These are phyloP conservation scores for Tholera decimalis DNA, from an alignment of 2,888 invertebrate genomes.

Conservation along the genomic window DNA sequence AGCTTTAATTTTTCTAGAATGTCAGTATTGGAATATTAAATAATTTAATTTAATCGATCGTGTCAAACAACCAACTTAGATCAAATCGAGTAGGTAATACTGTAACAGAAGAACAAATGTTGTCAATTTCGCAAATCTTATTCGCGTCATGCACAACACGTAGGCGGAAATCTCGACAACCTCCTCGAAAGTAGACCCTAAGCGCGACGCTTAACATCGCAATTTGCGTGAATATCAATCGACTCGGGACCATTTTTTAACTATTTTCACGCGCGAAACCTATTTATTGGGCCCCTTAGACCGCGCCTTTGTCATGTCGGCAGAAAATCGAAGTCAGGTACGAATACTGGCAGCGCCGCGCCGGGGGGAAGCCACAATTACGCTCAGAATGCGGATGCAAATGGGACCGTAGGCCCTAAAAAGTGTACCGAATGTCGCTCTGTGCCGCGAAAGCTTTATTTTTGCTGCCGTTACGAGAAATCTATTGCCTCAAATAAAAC, in stretches of 20 bases:
- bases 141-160: slow-evolving; percentile 72
- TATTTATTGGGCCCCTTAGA: slow-evolving; percentile 89
- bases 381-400: slow-evolving; percentile 88
- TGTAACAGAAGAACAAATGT: slow-evolving; percentile 70
- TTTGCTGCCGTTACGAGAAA: slow-evolving; percentile 87
- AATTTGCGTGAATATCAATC: slow-evolving; percentile 73
- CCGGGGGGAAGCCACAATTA: slow-evolving; percentile 87
- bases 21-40: neutral
- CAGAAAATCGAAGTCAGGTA: slow-evolving; percentile 89
- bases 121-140: slow-evolving; percentile 76
- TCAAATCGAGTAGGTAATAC: slow-evolving; percentile 35
- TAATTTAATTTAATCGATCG: slow-evolving; percentile 19
- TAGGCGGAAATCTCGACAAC: slow-evolving; percentile 53
- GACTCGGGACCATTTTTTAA: slow-evolving; percentile 81
- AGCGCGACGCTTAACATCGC: slow-evolving; percentile 67
- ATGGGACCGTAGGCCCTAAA: slow-evolving; percentile 86
- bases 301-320: slow-evolving; percentile 90
- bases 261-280: slow-evolving; percentile 85
- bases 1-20: slow-evolving; percentile 3
- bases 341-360: slow-evolving; percentile 70
- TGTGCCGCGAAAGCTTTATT: slow-evolving; percentile 85
- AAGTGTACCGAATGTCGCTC: slow-evolving; percentile 82
- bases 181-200: slow-evolving; percentile 72
- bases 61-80: slow-evolving; percentile 24
- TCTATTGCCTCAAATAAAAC: slow-evolving; percentile 89